Evolutionary conservation across 2,888 invertebrate genomes (phyloP), one percentile per base, ranked within the genome.

Genomic region (Lypha dubia): DNA sequence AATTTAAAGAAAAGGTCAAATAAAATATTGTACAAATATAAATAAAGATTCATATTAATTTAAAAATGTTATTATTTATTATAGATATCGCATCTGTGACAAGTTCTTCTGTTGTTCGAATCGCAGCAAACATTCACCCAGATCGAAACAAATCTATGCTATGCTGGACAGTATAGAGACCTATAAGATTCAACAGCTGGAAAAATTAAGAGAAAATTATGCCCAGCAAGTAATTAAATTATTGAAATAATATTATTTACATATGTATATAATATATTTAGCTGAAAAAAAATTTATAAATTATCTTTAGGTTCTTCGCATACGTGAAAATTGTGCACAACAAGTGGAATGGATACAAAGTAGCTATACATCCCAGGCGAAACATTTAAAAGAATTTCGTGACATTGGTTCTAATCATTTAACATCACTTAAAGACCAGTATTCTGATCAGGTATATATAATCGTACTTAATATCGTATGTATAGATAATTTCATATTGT

Each of bases 311-410:
- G 97, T 98, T 88, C 96, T 96, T 92, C 94, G 97, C 86, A 98
- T 98, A 89, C 96, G 97, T 90, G 98, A 98, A 90, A 98, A 98
- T 90, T 98, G 98, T 91, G 95, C 96, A 32, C 97, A 97, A 91
- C 98, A 98, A 93, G 96, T 98, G 93, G 98, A 98, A 89, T 97
- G 97, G 95, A 97, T 98, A 87, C 96, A 98, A 89, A 96, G 95
- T 90, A 98, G 97, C 91, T 98, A 98, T 92, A 95, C 96, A 88
- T 94, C 95, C 46, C 98, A 98, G 93, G 95, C 97, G 63, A 96
- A 95, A 89, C 96, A 97, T 91, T 93, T 98, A 71, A 95, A 95
- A 88, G 97, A 97, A 90, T 96, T 98, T 88, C 94, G 98, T 86
- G 98, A 98, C 90, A 98, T 98, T 91, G 98, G 98, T 81, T 96